Base-by-base conservation (phyloP, 2,797 vertebrate species). In the Megaceryle alcyon region DNA sequence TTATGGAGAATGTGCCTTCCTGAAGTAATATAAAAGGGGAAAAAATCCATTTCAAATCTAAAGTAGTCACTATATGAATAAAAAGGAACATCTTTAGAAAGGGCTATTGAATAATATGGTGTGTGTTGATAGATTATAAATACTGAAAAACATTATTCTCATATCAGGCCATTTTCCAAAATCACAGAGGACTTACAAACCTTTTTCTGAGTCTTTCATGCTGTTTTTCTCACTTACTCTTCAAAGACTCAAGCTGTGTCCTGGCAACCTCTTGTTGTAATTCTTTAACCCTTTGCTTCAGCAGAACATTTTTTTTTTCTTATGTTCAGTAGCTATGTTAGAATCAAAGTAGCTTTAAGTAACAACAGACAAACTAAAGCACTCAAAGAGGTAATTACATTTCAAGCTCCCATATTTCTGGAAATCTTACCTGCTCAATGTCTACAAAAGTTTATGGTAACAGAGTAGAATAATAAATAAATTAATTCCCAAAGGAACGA, bases 1-100 rank as follows among this genome's bases (percentile, higher is more conserved):
- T 95, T 96, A 90, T 90, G 70, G 66, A 64, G 60, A 68, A n/a
- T 83, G 39, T 89, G 49, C 43, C 54, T 92, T 96, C 61, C 75
- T 90, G 86, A 86, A 92, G 69, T 88, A 86, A 83, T 91, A 88
- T 51, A 78, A 92, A 93, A 93, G 26, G n/a, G 53, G 5, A 11
- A 65, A 88, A 93, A 63, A 65, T 78, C 23, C 53, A 86, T 95
- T 97, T 92, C 56, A 93, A 88, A 93, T 95, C 65, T 72, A 71
- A 95, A 26, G 46, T 63, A 81, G 16, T 89, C 90, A 77, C 23
- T 70, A 22, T 72, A 43, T 73, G n/a, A 80, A 83, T 82, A 65
- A 89, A 85, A 75, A 66, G 31, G 66, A 92, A 53, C 6, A 63
- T 88, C 44, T 63, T 83, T 59, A 12, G 3, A 86, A 89, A 73